These are phyloP conservation scores for Dinocampus coccinellae DNA, from an alignment of 2,888 invertebrate genomes.

Conservation along the genomic window DNA sequence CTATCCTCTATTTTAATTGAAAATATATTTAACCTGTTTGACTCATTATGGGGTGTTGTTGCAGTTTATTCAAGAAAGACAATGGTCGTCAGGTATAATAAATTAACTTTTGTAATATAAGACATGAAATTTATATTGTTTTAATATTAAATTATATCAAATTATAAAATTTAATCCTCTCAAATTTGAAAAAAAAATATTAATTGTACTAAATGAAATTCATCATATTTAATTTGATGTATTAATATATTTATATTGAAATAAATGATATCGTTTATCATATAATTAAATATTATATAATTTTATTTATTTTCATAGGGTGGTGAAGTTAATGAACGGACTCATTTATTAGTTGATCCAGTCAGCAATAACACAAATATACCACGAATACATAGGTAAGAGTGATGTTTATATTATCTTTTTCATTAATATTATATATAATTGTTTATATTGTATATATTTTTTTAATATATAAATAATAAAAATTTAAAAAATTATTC, in stretches of 20 bases:
- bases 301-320: too few relatives aligned
- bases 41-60: slow-evolving; percentile 70
- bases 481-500: slow-evolving; percentile 19
- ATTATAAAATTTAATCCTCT: too few relatives aligned
- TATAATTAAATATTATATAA: too few relatives aligned
- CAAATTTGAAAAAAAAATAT: too few relatives aligned
- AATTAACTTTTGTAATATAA: slow-evolving; percentile 42
- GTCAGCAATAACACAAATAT: slow-evolving; percentile 81
- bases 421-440: background rate
- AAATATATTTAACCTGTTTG: background rate
- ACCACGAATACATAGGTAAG: slow-evolving; percentile 76
- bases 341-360: slow-evolving; percentile 84
- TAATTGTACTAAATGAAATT: too few relatives aligned
- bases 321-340: slow-evolving; percentile 80
- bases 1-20: background rate
- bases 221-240: too few relatives aligned
- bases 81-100: slow-evolving; percentile 76
- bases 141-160: slow-evolving; percentile 33
- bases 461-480: background rate
- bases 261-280: too few relatives aligned
- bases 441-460: background rate
- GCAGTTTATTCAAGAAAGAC: slow-evolving; percentile 81
- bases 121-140: slow-evolving; percentile 26
- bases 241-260: slow-evolving; percentile 31
- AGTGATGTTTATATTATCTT: slow-evolving; percentile 2